Evolutionary conservation across 2,888 invertebrate species (phyloP).

Genomic region (Ormyrus pomaceus): DNA sequence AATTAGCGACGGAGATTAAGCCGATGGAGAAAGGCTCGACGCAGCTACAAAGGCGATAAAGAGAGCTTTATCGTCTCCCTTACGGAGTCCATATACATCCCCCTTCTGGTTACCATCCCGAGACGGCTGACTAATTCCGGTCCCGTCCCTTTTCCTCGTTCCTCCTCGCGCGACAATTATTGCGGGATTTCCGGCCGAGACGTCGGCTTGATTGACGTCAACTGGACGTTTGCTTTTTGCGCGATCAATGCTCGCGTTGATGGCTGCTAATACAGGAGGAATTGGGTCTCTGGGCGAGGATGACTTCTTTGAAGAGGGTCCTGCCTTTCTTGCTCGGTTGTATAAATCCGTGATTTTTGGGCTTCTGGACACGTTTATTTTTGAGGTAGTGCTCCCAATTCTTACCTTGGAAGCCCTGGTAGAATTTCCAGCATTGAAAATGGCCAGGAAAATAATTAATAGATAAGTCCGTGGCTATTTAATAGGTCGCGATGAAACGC

Average conservation of each 20-base stretch:
- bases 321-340: too few relatives aligned
- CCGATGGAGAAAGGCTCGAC: constrained; percentile 4
- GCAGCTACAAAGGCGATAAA: constrained; percentile 16
- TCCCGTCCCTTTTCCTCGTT: neutral
- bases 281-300: neutral
- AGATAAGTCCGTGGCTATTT: too few relatives aligned
- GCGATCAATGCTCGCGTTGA: neutral
- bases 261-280: neutral
- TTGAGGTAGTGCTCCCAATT: too few relatives aligned
- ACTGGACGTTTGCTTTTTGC: constrained; percentile 18
- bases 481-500: too few relatives aligned
- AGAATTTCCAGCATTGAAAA: too few relatives aligned
- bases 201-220: constrained; percentile 9
- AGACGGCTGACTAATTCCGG: constrained; percentile 18
- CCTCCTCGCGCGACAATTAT: constrained; percentile 32
- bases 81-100: neutral
- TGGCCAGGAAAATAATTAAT: too few relatives aligned
- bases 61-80: constrained; percentile 12
- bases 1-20: constrained; percentile 5
- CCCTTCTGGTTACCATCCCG: too few relatives aligned
- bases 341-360: too few relatives aligned
- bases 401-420: too few relatives aligned
- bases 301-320: too few relatives aligned
- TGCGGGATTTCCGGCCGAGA: constrained; percentile 29
- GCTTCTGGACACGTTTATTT: too few relatives aligned